phyloP scores from a whole-genome alignment of 2,888 invertebrate genomes.

The Tromatobia lineatoria region DNA sequence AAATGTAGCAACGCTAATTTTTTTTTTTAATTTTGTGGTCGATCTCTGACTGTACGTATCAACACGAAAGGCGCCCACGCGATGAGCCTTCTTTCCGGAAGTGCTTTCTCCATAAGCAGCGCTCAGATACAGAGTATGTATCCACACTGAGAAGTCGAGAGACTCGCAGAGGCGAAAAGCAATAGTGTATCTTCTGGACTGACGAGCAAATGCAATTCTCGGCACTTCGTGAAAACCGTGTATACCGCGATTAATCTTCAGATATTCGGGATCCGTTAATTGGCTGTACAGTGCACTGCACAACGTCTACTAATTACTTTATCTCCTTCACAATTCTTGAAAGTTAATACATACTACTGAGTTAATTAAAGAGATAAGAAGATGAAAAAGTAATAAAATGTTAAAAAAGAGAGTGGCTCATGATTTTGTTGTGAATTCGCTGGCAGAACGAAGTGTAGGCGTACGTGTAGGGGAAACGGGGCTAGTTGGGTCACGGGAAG shows the following conservation, averaged over 20 bases:
- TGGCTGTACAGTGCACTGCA: neutral
- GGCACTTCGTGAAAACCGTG: constrained; percentile 12
- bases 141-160: constrained; percentile 10
- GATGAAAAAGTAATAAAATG: neutral
- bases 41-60: neutral
- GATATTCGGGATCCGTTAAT: constrained; percentile 13
- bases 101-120: constrained; percentile 58
- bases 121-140: neutral
- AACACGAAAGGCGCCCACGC: constrained; percentile 44
- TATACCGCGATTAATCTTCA: neutral
- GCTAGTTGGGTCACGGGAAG: too few species aligned
- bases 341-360: neutral
- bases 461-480: neutral
- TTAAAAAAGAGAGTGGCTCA: constrained; percentile 2
- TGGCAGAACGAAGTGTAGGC: constrained; percentile 5
- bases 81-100: constrained; percentile 60
- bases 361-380: constrained; percentile 7
- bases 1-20: neutral
- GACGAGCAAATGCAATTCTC: neutral
- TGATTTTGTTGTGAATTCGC: neutral
- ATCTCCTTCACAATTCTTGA: constrained; percentile 25
- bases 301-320: constrained; percentile 20
- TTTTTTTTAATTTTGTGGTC: neutral
- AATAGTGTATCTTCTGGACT: neutral
- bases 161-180: constrained; percentile 25